Evolutionary conservation across 2,888 invertebrate genomes (phyloP).

Genomic region (Meganola albula): DNA sequence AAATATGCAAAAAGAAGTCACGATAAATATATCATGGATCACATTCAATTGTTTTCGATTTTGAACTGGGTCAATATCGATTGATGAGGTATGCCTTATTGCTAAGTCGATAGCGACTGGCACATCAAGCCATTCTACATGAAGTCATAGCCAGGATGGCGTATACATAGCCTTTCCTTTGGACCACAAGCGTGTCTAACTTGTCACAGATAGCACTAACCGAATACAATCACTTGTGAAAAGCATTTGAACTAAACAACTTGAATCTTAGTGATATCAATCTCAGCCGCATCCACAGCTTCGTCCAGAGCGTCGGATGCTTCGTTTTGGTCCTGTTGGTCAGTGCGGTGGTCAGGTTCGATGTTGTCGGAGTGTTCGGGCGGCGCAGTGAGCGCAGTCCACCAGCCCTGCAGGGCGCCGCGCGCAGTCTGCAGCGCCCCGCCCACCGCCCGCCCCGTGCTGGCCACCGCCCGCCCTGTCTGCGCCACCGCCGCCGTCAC

Average conservation of each 20-base stretch:
- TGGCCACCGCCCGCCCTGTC: constrained; percentile 91
- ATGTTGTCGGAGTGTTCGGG: constrained; percentile 30
- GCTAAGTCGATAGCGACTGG: no score
- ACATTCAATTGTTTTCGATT: no score
- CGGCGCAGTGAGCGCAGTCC: constrained; percentile 78
- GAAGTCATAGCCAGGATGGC: no score
- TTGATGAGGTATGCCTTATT: no score
- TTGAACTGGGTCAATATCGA: no score
- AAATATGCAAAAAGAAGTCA: no score
- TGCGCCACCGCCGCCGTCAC: constrained; percentile 94
- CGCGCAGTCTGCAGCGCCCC: constrained; percentile 93
- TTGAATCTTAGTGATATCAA: constrained; percentile 45
- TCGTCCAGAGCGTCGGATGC: constrained; percentile 55
- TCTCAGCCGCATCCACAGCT: constrained; percentile 43
- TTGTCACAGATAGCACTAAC: no score
- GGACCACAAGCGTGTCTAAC: no score
- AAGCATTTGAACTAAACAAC: constrained; percentile 40
- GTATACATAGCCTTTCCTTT: no score
- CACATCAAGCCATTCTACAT: no score
- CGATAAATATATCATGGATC: no score
- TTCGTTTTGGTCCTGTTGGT: constrained; percentile 16
- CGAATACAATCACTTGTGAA: no score
- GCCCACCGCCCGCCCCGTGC: constrained; percentile 75
- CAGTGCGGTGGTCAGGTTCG: constrained; percentile 29
- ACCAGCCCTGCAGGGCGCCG: constrained; percentile 92